Evolutionary conservation across 2,888 invertebrate genomes (phyloP).

Genomic region (Antheraea yamamai): DNA sequence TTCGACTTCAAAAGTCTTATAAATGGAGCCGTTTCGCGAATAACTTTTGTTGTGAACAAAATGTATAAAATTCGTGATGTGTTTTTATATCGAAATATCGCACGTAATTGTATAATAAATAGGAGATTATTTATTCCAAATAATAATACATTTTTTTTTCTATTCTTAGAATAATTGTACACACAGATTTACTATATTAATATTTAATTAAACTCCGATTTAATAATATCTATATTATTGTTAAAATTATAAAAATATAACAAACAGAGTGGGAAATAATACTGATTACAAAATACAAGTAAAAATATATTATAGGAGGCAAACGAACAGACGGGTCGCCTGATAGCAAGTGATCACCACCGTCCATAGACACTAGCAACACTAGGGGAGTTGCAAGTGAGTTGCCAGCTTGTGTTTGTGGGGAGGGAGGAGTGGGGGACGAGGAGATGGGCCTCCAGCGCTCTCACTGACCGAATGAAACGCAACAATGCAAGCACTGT

Average conservation of each 20-base stretch:
- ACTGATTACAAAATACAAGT: not conserved
- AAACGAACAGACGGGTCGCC: too few species aligned
- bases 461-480: too few species aligned
- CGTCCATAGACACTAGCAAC: too few species aligned
- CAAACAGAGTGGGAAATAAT: not conserved
- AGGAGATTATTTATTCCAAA: conserved; percentile 6
- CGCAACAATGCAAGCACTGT: too few species aligned
- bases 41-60: conserved; percentile 12
- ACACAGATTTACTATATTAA: not conserved
- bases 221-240: not conserved
- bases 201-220: not conserved
- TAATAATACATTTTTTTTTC: not conserved
- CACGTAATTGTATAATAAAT: not conserved
- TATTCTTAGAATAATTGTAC: not conserved
- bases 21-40: conserved; percentile 1
- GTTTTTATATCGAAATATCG: not conserved
- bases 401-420: too few species aligned
- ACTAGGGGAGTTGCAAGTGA: too few species aligned
- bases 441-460: too few species aligned
- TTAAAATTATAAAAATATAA: not conserved
- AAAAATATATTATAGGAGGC: too few species aligned
- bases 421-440: too few species aligned
- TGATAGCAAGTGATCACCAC: too few species aligned
- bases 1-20: conserved; percentile 9
- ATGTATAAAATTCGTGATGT: not conserved